A percentile compares a stretch with the other conserved stretches of the same genome.
phyloP scores from a whole-genome alignment of 2,888 invertebrate species.

The Callimorpha dominula region DNA sequence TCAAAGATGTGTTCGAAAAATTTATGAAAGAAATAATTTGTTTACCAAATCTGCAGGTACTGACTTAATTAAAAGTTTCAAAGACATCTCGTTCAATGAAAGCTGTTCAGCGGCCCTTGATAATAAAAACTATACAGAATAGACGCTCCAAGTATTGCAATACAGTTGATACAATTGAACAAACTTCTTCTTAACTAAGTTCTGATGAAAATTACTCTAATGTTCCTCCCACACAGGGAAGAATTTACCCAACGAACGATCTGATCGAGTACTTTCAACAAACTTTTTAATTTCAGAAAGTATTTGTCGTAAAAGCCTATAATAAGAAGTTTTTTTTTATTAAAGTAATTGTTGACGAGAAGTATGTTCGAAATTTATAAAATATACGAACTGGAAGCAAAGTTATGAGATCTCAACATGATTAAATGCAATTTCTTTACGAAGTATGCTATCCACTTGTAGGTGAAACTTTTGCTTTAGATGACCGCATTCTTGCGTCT shows the following conservation, averaged over 20 bases:
- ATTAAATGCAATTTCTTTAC: conserved; percentile 84
- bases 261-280: conserved; percentile 43
- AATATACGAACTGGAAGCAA: conserved; percentile 71
- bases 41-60: conserved; percentile 48
- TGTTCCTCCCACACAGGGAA: conserved; percentile 35
- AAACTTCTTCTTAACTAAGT: conserved; percentile 44
- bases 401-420: conserved; percentile 79
- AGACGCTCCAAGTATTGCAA: conserved; percentile 38
- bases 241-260: conserved; percentile 45
- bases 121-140: conserved; percentile 45
- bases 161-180: conserved; percentile 30
- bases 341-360: conserved; percentile 81
- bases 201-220: conserved; percentile 43
- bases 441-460: conserved; percentile 76
- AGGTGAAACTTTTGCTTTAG: conserved; percentile 74
- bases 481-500: conserved; percentile 64
- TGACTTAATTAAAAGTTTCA: conserved; percentile 62
- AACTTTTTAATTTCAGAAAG: conserved; percentile 69
- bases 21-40: conserved; percentile 31
- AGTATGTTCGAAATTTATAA: conserved; percentile 78
- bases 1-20: conserved; percentile 7
- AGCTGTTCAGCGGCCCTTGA: conserved; percentile 48
- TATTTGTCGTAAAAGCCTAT: conserved; percentile 73
- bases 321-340: conserved; percentile 70
- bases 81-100: conserved; percentile 55